A percentile compares a stretch with the other conserved stretches of the same genome.
Evolutionary conservation across 1,140 invertebrate genomes (phyloP).

Genomic region (Riptortus pedestris): DNA sequence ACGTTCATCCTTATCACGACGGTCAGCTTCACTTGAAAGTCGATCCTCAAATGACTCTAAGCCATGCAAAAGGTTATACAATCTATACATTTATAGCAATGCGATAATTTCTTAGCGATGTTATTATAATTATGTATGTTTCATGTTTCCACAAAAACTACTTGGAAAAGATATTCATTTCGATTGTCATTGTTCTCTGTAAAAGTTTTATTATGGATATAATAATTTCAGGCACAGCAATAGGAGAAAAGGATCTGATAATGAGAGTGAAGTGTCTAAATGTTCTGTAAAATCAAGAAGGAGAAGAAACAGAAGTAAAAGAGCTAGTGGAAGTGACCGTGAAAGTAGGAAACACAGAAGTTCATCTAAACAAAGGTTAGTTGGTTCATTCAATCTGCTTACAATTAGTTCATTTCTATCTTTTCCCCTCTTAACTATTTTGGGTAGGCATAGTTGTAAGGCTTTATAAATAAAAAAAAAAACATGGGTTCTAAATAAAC

Average conservation of each 20-base stretch:
- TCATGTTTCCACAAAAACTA: not conserved
- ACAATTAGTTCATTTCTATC: too few species aligned
- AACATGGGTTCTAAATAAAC: too few species aligned
- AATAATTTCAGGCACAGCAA: conserved; percentile 65
- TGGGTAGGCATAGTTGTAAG: too few species aligned
- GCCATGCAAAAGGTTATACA: conserved; percentile 46
- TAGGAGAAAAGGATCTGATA: conserved; percentile 70
- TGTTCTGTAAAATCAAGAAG: conserved; percentile 47
- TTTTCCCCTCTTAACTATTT: not conserved
- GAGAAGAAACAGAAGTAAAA: conserved; percentile 27
- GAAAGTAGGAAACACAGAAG: conserved; percentile 18
- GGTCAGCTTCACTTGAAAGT: conserved; percentile 55
- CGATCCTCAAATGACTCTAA: conserved; percentile 70
- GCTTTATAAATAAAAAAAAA: too few species aligned
- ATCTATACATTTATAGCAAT: not conserved
- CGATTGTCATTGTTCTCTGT: too few species aligned
- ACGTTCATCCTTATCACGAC: conserved; percentile 30
- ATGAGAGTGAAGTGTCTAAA: conserved; percentile 76
- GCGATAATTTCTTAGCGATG: not conserved
- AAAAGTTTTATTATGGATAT: too few species aligned
- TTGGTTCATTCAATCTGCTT: too few species aligned
- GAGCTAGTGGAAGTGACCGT: conserved; percentile 24
- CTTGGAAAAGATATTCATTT: not conserved
- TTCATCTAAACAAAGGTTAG: conserved; percentile 27
- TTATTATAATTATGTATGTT: not conserved